Base-by-base conservation (phyloP, 2,888 invertebrate genomes). In the Laothoe populi region DNA sequence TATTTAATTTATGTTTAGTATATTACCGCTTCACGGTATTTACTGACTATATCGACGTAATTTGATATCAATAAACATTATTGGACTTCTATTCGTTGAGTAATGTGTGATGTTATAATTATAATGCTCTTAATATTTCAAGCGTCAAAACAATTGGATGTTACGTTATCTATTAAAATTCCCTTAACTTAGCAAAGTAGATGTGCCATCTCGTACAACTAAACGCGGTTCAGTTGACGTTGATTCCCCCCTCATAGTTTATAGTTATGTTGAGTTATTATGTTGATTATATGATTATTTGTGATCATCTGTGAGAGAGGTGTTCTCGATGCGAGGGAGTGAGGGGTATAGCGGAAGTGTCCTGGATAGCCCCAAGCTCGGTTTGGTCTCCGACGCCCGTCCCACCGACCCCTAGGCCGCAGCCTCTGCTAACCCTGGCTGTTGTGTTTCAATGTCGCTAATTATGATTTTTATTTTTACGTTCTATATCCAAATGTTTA, bases 311-410 rank as follows among this genome's bases (percentile, higher is more conserved):
- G 92, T 92, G 92, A 92, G 92, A 91, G 92, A 92, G 92, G 92
- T 92, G 92, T 92, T 91, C 92, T 92, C 92, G 92, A 91, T 92
- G 88, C 88, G 90, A 90, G 92, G 90, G 92, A 92, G 92, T 90
- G 91, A 89, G 92, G 92, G 92, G 92, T 91, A 90, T 88, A 89
- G 91, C 90, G 89, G 89, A 88, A 88, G 90, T 91, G 90, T 90
- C 88, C 81, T 85, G 88, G 88, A 88, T 86, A 88, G 88, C 87
- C 89, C 91, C 89, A 76, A 86, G 83, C 87, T 89, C 89, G 88
- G 90, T 87, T 86, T 83, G 87, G 86, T 84, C 84, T 86, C 87
- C 86, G 84, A 83, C 83, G 85, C 86, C 86, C 84, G 79, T 80
- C 87, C 89, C 88, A 76, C 77, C 71, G 70, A 79, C 80, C 84